Evolutionary conservation across 2,888 invertebrate genomes (phyloP).

Genomic region (Leuctra nigra): DNA sequence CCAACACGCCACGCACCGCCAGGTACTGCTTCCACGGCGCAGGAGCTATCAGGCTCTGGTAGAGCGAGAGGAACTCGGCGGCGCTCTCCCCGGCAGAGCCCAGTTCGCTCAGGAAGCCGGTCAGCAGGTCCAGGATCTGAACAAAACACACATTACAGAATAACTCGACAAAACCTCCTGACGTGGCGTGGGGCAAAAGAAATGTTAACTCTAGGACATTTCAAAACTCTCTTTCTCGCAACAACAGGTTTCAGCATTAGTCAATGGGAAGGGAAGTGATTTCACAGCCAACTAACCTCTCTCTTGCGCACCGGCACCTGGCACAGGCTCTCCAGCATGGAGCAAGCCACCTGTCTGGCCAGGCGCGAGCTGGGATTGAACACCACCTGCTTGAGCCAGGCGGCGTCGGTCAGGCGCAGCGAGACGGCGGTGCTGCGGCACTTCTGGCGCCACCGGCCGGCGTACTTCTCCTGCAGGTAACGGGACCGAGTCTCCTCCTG

Average conservation of each 20-base stretch:
- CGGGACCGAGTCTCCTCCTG: slow-evolving; percentile 40
- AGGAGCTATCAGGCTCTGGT: slow-evolving; percentile 76
- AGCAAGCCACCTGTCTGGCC: slow-evolving; percentile 83
- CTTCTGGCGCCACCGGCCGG: slow-evolving; percentile 54
- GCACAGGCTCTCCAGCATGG: slow-evolving; percentile 78
- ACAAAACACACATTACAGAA: not conserved
- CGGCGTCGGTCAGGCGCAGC: slow-evolving; percentile 57
- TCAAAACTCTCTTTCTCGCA: too few species aligned
- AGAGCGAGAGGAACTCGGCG: slow-evolving; percentile 82
- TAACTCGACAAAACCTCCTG: too few species aligned
- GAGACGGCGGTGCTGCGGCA: slow-evolving; percentile 46
- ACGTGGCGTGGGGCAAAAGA: too few species aligned
- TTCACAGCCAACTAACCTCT: slow-evolving; percentile 53
- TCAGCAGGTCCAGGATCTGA: slow-evolving; percentile 75
- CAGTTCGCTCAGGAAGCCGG: slow-evolving; percentile 80
- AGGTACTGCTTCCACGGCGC: slow-evolving; percentile 92
- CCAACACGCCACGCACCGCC: slow-evolving; percentile 77
- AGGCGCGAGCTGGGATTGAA: slow-evolving; percentile 88
- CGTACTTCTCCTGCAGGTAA: slow-evolving; percentile 71
- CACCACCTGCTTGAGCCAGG: slow-evolving; percentile 87
- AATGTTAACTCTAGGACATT: too few species aligned
- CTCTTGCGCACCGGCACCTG: slow-evolving; percentile 59
- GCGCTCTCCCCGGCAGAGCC: slow-evolving; percentile 86
- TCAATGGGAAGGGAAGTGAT: too few species aligned
- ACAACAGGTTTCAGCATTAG: too few species aligned